phyloP scores from a whole-genome alignment of 2,888 invertebrate genomes.

The Cheilosia urbana region DNA sequence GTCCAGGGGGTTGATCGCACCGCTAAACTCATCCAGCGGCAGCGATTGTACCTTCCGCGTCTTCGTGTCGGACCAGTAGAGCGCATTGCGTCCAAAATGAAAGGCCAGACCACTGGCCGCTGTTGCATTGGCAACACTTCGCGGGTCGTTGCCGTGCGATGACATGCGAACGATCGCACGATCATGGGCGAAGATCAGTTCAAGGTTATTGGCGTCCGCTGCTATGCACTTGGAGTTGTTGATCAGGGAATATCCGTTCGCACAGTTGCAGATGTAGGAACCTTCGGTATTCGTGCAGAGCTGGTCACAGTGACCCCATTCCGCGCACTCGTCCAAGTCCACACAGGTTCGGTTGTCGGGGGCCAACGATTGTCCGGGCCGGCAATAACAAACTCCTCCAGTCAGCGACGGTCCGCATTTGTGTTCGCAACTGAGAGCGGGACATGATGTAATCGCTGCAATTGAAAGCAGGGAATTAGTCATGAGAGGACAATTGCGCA shows the following conservation, averaged over 20 bases:
- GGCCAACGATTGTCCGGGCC: slow-evolving; percentile 92
- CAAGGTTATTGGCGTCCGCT: slow-evolving; percentile 85
- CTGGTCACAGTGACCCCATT: slow-evolving; percentile 98
- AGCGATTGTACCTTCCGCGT: slow-evolving; percentile 90
- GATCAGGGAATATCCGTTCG: slow-evolving; percentile 88
- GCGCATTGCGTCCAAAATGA: slow-evolving; percentile 89
- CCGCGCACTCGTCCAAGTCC: slow-evolving; percentile 95
- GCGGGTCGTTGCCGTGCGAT: slow-evolving; percentile 87
- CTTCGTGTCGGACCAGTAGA: slow-evolving; percentile 96
- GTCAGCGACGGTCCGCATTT: slow-evolving; percentile 95
- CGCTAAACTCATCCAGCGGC: slow-evolving; percentile 83
- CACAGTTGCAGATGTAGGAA: slow-evolving; percentile 93
- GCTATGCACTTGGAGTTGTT: slow-evolving; percentile 88
- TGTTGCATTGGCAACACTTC: slow-evolving; percentile 90
- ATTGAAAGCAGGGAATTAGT: slow-evolving; percentile 75
- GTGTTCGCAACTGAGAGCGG: slow-evolving; percentile 93
- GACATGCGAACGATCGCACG: slow-evolving; percentile 89
- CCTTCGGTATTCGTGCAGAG: slow-evolving; percentile 94
- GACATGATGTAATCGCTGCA: slow-evolving; percentile 92
- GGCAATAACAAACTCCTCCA: slow-evolving; percentile 96
- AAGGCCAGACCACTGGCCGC: slow-evolving; percentile 94
- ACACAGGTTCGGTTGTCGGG: slow-evolving; percentile 93
- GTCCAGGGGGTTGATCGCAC: slow-evolving; percentile 85
- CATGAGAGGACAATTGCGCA: background rate
- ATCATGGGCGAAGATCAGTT: slow-evolving; percentile 89